Evolutionary conservation across 2,888 invertebrate species (phyloP), one percentile per base, ranked within the genome.

Genomic region (Aquatica leii): DNA sequence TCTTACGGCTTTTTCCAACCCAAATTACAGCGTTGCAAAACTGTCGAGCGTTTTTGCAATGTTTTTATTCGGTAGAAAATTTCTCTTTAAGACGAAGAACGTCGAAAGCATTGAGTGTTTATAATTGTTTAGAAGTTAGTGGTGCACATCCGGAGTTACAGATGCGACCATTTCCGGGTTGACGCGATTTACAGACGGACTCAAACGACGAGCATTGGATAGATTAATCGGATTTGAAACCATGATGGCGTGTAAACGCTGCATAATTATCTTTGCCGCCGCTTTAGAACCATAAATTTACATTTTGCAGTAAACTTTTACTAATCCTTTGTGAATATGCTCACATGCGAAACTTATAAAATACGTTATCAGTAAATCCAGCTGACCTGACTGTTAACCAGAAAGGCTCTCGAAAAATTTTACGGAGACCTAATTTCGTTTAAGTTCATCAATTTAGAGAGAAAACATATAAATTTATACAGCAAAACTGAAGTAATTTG

Each of bases 171-270:
- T 62, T 69, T 69, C 71, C 69, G 70, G 58, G 56, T 55, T 56
- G 53, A 21, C 56, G 55, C 65, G 61, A 65, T 65, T 57, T 62
- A 43, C 57, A 60, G 56, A 66, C 55, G 66, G 66, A 62, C 66
- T 50, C 52, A 41, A 17, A 56, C 59, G 52, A 50, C 51, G 54
- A 59, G 71, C 73, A 75, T 74, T 73, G 73, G 76, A 76, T 74
- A 74, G 78, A 80, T 80, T 79, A 81, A 80, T 80, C 79, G 77
- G 79, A 81, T 81, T 80, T 77, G 78, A 73, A 80, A 77, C 77
- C 80, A 79, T 75, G 80, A 78, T 77, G 77, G 80, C 80, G 78
- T 81, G 76, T 78, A 80, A 79, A 80, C 78, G 74, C 77, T 72
- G 79, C 75, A 79, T 80, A 79, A 80, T 80, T 79, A 79, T 78